These are phyloP conservation scores for Lithophane socia DNA, from an alignment of 2,888 invertebrate genomes.

Conservation along the genomic window DNA sequence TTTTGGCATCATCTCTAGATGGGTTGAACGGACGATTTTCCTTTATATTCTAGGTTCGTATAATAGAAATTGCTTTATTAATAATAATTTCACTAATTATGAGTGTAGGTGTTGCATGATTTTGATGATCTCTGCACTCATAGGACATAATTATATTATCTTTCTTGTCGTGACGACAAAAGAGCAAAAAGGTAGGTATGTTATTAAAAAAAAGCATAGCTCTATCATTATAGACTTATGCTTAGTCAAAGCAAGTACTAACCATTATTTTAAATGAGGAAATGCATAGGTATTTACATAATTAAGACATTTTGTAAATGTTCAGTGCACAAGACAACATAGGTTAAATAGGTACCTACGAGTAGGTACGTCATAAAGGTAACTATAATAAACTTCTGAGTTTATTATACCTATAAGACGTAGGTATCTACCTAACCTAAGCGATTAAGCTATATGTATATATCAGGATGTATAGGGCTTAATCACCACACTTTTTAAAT, in stretches of 20 bases:
- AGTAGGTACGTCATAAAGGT: too few relatives aligned
- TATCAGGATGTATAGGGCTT: too few relatives aligned
- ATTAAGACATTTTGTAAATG: conserved; percentile 14
- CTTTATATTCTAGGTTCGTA: background rate
- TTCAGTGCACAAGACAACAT: background rate
- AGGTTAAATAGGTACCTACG: background rate
- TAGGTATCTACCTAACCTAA: too few relatives aligned
- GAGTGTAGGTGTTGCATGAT: background rate
- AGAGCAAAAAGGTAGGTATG: background rate
- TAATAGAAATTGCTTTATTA: background rate
- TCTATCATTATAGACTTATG: background rate
- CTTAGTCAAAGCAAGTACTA: conserved; percentile 13
- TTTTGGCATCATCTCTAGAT: conserved; percentile 14
- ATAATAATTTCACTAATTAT: conserved; percentile 12
- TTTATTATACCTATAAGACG: too few relatives aligned
- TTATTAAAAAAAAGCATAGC: background rate
- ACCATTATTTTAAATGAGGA: conserved; percentile 41
- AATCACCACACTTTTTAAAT: background rate
- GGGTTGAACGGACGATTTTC: conserved; percentile 29
- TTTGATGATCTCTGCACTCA: conserved; percentile 10
- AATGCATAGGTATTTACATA: conserved; percentile 36
- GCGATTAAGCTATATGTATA: too few relatives aligned
- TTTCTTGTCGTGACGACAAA: background rate
- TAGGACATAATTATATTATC: background rate
- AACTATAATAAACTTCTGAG: background rate